Conservation (phyloP, 2,113 vertebrate species). For the Stegostoma tigrinum region DNA sequence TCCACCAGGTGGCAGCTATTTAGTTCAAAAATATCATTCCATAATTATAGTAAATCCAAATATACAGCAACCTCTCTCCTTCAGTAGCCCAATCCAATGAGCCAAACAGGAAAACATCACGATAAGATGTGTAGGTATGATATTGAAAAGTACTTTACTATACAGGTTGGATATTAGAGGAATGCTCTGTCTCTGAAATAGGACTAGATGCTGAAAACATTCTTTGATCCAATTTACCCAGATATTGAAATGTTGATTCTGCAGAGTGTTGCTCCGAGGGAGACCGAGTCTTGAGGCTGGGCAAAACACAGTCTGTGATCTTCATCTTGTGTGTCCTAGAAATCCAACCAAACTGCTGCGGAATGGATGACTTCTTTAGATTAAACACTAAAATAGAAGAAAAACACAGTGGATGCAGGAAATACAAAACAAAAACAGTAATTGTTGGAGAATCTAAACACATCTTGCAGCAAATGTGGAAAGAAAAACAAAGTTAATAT, state of each 20-base stretch:
- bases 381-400: too few species aligned
- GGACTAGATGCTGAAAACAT: neutral
- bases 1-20: slow-evolving; percentile 8
- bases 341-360: too few species aligned
- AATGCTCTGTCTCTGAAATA: neutral
- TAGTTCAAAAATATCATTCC: neutral
- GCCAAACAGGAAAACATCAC: neutral
- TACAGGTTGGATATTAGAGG: neutral
- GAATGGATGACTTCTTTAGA: too few species aligned
- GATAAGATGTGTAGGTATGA: neutral
- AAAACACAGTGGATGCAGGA: too few species aligned
- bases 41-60: neutral
- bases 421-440: too few species aligned
- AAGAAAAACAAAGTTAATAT: too few species aligned
- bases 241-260: neutral
- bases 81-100: neutral
- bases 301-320: neutral
- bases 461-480: too few species aligned
- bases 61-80: neutral
- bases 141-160: neutral
- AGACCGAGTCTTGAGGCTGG: neutral
- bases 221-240: neutral
- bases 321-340: neutral
- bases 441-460: too few species aligned
- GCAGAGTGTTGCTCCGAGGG: neutral